Base-by-base conservation (phyloP, 2,113 vertebrate species). In the Scomber japonicus region DNA sequence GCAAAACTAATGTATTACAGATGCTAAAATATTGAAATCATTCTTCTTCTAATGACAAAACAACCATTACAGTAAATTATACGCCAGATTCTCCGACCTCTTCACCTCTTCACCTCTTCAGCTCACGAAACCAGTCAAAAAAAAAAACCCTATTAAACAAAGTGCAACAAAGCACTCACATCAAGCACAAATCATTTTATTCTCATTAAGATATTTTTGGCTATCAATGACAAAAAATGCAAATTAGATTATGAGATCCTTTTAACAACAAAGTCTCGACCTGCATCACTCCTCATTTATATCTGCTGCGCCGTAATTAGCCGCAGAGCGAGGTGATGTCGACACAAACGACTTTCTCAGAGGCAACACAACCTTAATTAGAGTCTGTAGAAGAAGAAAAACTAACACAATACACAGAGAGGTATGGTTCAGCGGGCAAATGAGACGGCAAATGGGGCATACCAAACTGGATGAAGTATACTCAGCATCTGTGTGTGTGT, bases 301-400 rank as follows among this genome's bases (percentile, higher is more conserved):
- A 51, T 35, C 15, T 24, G 13, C 2, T 24, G 68, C 3, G 44
- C 44, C 51, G 69, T 78, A 82, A 89, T 91, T 78, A 88, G 68
- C 82, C 46, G 27, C 61, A 31, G 71, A 81, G 63, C 56, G 76
- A 0, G n/a, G 46, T 46, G 71, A 78, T 65, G 82, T 70, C 49
- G 78, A 84, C 54, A 65, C 78, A 44, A 65, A 55, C 40, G 5
- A 48, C 72, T 76, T 44, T 40, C 65, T 68, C 68, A 56, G 74
- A 60, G 70, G 67, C 72, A 65, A 66, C 56, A 61, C 57, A 15
- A n/a, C 24, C 14, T 82, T 85, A 87, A 87, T 89, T 80, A 85
- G 64, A 78, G 64, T 51, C 6, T 21, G 69, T 17, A 24, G 15
- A 15, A 19, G 44, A 0, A 27, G n/a, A 61, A 55, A 56, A 44